These are phyloP conservation scores for Chrysochloris asiatica DNA, from an alignment of 2,113 vertebrate genomes.

Conservation along the genomic window DNA sequence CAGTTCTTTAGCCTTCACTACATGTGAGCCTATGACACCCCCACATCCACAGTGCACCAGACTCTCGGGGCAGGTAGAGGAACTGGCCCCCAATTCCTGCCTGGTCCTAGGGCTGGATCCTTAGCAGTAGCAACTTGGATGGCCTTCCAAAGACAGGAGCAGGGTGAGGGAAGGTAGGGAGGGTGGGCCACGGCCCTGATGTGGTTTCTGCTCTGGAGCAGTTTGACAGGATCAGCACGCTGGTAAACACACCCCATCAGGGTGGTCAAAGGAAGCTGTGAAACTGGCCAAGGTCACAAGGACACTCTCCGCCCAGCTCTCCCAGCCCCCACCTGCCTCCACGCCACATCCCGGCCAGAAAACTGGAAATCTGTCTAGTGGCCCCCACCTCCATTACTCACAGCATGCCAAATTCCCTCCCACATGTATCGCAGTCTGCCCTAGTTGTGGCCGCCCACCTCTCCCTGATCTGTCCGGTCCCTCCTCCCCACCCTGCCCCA, in stretches of 20 bases:
- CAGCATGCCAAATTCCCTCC: neutral
- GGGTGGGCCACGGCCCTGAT: neutral
- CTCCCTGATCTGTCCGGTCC: neutral
- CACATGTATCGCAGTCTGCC: accelerated
- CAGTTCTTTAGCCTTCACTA: neutral
- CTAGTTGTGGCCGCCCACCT: neutral
- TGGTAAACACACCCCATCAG: neutral
- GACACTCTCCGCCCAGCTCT: accelerated
- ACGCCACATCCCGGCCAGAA: neutral
- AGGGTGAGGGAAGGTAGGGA: neutral
- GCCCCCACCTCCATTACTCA: neutral
- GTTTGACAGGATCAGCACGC: neutral
- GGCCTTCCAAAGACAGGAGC: neutral
- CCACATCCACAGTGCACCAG: neutral
- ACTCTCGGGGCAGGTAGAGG: neutral
- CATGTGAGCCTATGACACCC: neutral
- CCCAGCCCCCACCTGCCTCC: neutral
- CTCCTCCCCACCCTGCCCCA: neutral
- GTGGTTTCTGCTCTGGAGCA: neutral
- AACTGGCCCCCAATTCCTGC: neutral
- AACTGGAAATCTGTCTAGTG: neutral
- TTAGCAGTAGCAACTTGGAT: neutral
- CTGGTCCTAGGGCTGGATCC: neutral
- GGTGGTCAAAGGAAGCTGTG: neutral
- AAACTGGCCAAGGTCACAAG: neutral